Base-by-base conservation (phyloP, 92 coral and sea anemone species). In the Umimayanthus kanabou region DNA sequence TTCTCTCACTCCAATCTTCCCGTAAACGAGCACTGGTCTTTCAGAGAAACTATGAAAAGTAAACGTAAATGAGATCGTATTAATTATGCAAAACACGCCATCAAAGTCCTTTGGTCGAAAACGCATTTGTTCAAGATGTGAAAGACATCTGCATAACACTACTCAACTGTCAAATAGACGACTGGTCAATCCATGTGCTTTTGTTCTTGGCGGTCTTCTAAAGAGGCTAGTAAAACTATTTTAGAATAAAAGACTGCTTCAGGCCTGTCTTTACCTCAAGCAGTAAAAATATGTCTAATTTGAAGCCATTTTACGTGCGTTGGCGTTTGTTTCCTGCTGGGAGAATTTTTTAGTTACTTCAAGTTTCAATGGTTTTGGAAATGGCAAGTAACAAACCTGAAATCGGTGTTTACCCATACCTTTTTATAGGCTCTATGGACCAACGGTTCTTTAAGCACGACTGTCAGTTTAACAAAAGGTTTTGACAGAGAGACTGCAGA, bases 91-190 rank as follows among this genome's bases (percentile, higher is more conserved):
- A 75, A 37, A 75, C 79, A 75, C 45, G n/a, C 47, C 39, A 30
- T 73, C 33, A 73, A 71, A 71, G 43, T 73, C 13, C 77, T 37
- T 39, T 74, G 49, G 29, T 39, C 26, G 45, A 75, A 75, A 37
- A 23, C 29, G 45, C 45, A 43, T 37, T 37, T 75, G 10, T 75
- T 75, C 49, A 39, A 22, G 50, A 9, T 18, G 26, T 61, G 69
- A 18, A 4, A 18, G 9, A 61, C 69, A 7, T 75, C 79, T 75
- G 53, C 79, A 75, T 75, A 75, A 75, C 79, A 75, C 47, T 75
- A 50, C 3, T 61, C 79, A 75, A 75, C n/a, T 75, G 79, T 75
- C 79, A 39, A 75, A 39, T 37, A 75, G 6, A 75, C 26, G 79
- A 39, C 26, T 75, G 79, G 79, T 39, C 50, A 4, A 75, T 75